Conservation (phyloP, 2,888 invertebrate genomes). For the Eutolmus rufibarbis region DNA sequence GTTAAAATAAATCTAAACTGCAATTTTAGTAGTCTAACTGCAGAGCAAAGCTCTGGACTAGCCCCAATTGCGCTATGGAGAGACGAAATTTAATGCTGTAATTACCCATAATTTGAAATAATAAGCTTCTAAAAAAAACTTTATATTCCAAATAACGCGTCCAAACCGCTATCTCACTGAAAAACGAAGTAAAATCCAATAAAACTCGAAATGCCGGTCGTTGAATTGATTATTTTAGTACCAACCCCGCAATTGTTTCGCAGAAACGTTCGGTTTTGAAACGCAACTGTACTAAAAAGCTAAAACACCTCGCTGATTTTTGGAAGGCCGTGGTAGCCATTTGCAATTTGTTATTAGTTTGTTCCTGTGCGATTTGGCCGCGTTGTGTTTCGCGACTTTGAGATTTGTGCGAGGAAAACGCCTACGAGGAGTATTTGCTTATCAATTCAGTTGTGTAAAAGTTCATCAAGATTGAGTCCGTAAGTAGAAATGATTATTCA, state of each 20-base stretch:
- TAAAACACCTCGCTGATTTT: constrained; percentile 27
- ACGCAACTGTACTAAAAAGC: not conserved
- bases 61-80: not conserved
- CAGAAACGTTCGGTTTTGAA: not conserved
- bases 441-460: not conserved
- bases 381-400: not conserved
- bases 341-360: constrained; percentile 47
- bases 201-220: constrained; percentile 21
- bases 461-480: not conserved
- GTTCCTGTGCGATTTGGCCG: constrained; percentile 27
- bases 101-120: not conserved
- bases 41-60: not conserved
- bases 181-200: not conserved
- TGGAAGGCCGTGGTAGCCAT: constrained; percentile 40
- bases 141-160: not conserved
- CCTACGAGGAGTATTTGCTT: not conserved
- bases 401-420: not conserved
- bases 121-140: not conserved
- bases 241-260: not conserved
- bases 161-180: not conserved
- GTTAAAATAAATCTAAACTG: not conserved
- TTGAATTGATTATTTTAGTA: constrained; percentile 1
- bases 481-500: not conserved
- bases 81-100: not conserved
- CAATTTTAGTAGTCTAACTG: not conserved